These are phyloP conservation scores for Toxotes chatareus DNA, from an alignment of 2,113 vertebrate genomes.

Conservation along the genomic window DNA sequence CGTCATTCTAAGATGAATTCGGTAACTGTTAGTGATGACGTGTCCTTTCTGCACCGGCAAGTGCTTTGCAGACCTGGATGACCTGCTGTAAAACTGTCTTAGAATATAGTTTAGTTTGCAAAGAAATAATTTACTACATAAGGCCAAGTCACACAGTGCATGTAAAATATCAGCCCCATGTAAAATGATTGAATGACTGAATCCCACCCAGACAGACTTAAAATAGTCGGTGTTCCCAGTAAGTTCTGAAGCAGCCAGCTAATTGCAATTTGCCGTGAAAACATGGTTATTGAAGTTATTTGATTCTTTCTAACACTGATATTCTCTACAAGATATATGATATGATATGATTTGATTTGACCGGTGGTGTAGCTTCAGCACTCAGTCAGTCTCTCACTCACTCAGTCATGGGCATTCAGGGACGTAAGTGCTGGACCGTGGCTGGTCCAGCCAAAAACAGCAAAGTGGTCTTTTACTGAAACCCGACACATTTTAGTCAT, in stretches of 20 bases:
- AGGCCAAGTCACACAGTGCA: conserved; percentile 12
- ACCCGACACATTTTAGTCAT: not conserved
- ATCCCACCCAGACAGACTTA: not conserved
- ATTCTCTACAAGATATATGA: not conserved
- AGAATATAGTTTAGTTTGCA: conserved; percentile 33
- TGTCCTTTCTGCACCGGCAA: conserved; percentile 15
- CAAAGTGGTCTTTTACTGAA: not conserved
- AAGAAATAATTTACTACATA: not conserved
- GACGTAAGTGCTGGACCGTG: too few species aligned
- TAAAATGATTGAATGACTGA: conserved; percentile 5
- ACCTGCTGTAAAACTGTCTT: conserved; percentile 36
- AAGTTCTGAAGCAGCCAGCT: not conserved
- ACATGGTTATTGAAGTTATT: not conserved
- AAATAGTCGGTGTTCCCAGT: not conserved
- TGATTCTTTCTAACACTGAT: not conserved
- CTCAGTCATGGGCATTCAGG: too few species aligned
- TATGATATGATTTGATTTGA: too few species aligned
- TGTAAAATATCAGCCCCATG: conserved; percentile 13
- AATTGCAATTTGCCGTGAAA: not conserved
- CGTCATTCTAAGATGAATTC: conserved; percentile 36
- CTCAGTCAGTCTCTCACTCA: too few species aligned
- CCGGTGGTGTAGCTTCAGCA: too few species aligned
- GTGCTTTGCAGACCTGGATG: conserved; percentile 37
- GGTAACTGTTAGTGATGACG: conserved; percentile 3
- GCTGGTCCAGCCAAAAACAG: not conserved